Evolutionary conservation across 1,140 invertebrate genomes (phyloP), one percentile per base, ranked within the genome.

Genomic region (Paralvinella palmiformis): DNA sequence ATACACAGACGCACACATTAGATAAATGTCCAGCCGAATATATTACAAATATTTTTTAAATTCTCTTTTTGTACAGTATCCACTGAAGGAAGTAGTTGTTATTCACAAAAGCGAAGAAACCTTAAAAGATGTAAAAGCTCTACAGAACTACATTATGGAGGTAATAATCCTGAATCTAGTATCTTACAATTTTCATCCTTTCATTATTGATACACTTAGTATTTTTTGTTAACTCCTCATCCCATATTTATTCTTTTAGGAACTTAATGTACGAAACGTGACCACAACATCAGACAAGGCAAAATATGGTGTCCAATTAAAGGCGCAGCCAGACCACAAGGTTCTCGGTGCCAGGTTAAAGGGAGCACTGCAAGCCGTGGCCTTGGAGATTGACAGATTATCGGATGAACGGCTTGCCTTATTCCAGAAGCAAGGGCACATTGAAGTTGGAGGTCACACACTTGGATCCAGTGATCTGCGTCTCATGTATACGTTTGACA

Each of bases 271-370:
- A 0, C 88, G 88, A 59, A 87, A 86, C 69, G 77, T 99, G n/a
- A 91, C 88, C 0, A 84, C 93, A 0, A 95, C 93, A 15, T 88
- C 86, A 13, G 91, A 99, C 71, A 98, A 98, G 79, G 83, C 89
- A 57, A 91, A 89, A 67, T 99, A 95, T 81, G 93, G 94, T 15
- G 92, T 99, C 20, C 87, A 86, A n/a, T 77, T 99, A 27, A 86
- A 88, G 74, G 96, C 94, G 2, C 94, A 98, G 75, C 93, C 95
- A 0, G 93, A 99, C 82, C 91, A 93, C 73, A 90, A 88, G 80
- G 81, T 84, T 3, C 84, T 99, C 1, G 96, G 96, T 2, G 83
- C 87, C 20, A 73, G 74, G 61, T 64, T 77, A 36, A 58, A 66
- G 79, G 88, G 87, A 0, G 90, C 91, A 67, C 94, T 96, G 68